Conservation (phyloP, 2,888 invertebrate species). For the Anoplius nigerrimus region DNA sequence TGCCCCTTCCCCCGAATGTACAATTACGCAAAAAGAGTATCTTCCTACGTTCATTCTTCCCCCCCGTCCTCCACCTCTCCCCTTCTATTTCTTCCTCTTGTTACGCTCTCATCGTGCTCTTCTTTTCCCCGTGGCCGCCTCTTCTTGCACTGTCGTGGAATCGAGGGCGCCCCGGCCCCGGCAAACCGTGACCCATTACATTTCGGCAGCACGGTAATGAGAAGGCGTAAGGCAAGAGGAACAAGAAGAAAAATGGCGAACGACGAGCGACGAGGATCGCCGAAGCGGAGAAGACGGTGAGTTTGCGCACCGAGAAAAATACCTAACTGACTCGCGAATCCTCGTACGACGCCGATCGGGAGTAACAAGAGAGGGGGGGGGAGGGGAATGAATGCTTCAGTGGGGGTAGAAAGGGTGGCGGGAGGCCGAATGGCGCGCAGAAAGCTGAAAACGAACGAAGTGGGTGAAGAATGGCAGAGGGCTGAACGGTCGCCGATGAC, state of each 20-base stretch:
- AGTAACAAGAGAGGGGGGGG: background rate
- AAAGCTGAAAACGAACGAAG: too few relatives aligned
- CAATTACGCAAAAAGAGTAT: background rate
- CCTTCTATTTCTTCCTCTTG: conserved; percentile 4
- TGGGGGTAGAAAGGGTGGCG: conserved; percentile 9
- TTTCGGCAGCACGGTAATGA: conserved; percentile 51
- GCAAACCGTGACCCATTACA: conserved; percentile 44
- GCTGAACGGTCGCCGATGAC: background rate
- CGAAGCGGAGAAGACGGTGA: too few relatives aligned
- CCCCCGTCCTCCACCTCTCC: background rate
- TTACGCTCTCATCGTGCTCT: background rate
- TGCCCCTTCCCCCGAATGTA: background rate
- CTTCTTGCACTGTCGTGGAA: conserved; percentile 4
- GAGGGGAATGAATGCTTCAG: too few relatives aligned
- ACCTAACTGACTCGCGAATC: conserved; percentile 1
- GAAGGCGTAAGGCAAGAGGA: conserved; percentile 39
- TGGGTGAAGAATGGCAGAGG: background rate
- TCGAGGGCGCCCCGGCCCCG: conserved; percentile 12
- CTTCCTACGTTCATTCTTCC: background rate
- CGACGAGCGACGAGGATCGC: conserved; percentile 13
- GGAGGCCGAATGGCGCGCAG: too few relatives aligned
- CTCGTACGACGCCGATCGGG: background rate
- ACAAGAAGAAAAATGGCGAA: conserved; percentile 24
- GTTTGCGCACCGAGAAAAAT: background rate
- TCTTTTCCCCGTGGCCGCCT: conserved; percentile 10